Conservation (phyloP, 2,113 vertebrate species). For the Ictalurus furcatus region DNA sequence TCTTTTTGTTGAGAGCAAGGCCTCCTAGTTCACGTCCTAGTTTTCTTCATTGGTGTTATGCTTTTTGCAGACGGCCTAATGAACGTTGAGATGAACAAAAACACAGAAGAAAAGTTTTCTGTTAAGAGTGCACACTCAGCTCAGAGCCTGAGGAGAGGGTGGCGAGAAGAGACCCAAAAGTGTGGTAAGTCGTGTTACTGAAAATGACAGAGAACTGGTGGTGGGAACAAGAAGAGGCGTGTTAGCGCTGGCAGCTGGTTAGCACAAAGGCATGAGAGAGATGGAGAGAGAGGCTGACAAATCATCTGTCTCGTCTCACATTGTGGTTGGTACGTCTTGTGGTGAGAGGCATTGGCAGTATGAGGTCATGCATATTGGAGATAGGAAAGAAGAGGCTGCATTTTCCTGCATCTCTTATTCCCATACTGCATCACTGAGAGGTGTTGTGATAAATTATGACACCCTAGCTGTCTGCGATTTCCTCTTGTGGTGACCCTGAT, state of each 20-base stretch:
- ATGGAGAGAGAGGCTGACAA: constrained; percentile 60
- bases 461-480: constrained; percentile 41
- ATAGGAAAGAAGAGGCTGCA: constrained; percentile 31
- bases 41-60: constrained; percentile 61
- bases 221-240: constrained; percentile 53
- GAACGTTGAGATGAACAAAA: constrained; percentile 38
- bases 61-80: constrained; percentile 35
- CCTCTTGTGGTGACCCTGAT: constrained; percentile 50
- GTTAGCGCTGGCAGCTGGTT: constrained; percentile 45
- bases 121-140: constrained; percentile 67
- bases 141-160: constrained; percentile 37
- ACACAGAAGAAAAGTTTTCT: constrained; percentile 60
- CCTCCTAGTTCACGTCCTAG: constrained; percentile 58
- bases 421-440: constrained; percentile 46
- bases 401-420: constrained; percentile 46
- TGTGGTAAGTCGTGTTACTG: constrained; percentile 44
- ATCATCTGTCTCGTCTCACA: constrained; percentile 62
- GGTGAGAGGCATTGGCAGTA: constrained; percentile 72
- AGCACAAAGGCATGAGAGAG: constrained; percentile 27
- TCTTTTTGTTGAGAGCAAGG: not conserved
- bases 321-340: constrained; percentile 60
- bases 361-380: constrained; percentile 61
- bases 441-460: constrained; percentile 50
- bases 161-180: constrained; percentile 23
- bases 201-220: constrained; percentile 64